A percentile compares a stretch with the other conserved stretches of the same genome.
These are phyloP conservation scores for Hyaena hyaena DNA, from an alignment of 2,113 vertebrate genomes.

Conservation along the genomic window DNA sequence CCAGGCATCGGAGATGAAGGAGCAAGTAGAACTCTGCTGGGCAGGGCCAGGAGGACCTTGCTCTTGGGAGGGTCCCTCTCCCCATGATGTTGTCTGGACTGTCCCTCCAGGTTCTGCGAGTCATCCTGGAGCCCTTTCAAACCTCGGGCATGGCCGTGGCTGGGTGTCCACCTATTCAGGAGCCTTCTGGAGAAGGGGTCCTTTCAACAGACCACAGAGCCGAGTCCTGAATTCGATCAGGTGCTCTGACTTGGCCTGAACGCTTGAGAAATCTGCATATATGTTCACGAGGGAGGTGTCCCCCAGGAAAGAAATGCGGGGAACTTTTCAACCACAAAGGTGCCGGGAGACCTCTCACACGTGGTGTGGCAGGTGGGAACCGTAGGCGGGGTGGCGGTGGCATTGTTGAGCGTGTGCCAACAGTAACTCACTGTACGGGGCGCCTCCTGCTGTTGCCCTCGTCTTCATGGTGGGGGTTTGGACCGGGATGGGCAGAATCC, in stretches of 20 bases:
- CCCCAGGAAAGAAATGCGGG: background rate
- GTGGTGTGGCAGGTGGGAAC: accelerated
- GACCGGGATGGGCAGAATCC: accelerated
- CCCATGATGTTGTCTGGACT: accelerated
- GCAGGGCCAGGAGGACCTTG: background rate
- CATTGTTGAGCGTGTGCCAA: accelerated
- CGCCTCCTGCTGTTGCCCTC: accelerated
- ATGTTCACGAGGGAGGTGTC: background rate
- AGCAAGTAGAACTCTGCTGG: no score
- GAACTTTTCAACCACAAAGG: background rate
- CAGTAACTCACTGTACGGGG: accelerated
- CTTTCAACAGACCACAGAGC: background rate
- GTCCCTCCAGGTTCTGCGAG: accelerated
- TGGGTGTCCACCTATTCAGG: accelerated
- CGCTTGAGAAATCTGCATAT: background rate
- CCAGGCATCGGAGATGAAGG: background rate
- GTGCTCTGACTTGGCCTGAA: background rate
- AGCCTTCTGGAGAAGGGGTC: background rate
- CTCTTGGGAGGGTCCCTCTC: background rate
- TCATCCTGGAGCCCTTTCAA: background rate
- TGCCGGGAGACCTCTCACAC: background rate
- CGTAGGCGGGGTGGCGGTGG: accelerated
- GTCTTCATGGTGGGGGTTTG: background rate
- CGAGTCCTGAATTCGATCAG: background rate
- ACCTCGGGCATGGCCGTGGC: background rate